A percentile compares a stretch with the other conserved stretches of the same genome.
Conservation (phyloP, 2,888 invertebrate genomes). For the Melipona bicolor region DNA sequence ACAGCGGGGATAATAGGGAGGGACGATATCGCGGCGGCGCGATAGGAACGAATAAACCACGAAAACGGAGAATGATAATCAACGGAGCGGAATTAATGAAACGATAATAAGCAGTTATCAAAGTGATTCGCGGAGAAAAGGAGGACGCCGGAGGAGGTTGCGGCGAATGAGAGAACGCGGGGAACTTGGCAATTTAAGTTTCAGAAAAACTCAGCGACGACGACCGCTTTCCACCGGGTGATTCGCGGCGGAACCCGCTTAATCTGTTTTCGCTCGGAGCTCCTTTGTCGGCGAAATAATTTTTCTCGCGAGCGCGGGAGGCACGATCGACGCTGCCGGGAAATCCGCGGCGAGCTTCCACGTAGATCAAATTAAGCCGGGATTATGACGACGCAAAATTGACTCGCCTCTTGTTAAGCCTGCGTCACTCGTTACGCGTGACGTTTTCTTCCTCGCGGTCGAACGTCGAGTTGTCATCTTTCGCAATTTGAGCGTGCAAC, state of each 20-base stretch:
- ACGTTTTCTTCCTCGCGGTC: neutral
- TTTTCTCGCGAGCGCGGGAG: constrained; percentile 2
- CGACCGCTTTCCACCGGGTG: neutral
- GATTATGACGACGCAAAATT: constrained; percentile 34
- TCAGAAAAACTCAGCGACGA: neutral
- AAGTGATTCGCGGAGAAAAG: constrained; percentile 29
- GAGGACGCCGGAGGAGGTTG: neutral
- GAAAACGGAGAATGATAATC: constrained; percentile 19
- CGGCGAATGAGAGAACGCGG: no score
- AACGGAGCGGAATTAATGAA: constrained; percentile 39
- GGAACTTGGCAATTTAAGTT: constrained; percentile 45
- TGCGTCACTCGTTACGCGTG: constrained; percentile 35
- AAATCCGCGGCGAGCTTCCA: constrained; percentile 2
- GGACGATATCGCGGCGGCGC: no score
- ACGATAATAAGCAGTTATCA: constrained; percentile 53
- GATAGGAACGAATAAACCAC: no score
- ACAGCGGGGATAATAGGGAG: neutral
- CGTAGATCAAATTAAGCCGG: constrained; percentile 34
- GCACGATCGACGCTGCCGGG: neutral
- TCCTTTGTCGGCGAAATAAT: constrained; percentile 43
- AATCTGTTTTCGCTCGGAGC: constrained; percentile 36
- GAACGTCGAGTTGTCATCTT: neutral
- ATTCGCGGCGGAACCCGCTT: constrained; percentile 6
- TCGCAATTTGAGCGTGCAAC: neutral
- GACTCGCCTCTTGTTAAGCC: constrained; percentile 36